Base-by-base conservation (phyloP, 2,888 invertebrate species). In the Hemistola chrysoprasaria region DNA sequence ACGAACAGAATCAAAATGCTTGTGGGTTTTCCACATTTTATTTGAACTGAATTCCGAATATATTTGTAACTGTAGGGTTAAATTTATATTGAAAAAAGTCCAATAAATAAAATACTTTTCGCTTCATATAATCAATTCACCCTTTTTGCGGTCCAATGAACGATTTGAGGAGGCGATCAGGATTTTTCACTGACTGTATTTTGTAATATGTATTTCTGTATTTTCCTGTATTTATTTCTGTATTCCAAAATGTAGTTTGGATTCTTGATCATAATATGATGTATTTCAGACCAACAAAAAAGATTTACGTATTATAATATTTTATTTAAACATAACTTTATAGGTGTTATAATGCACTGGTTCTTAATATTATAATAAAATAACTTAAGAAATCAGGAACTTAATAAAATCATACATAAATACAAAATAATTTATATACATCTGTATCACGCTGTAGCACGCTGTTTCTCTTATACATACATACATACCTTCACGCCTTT, bases 81-180 rank as follows among this genome's bases (percentile, higher is more conserved):
- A 74, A 76, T 74, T 73, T 75, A 68, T 74, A 76, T 76, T 71
- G 76, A 53, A 38, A 49, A 40, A 50, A 50, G 34, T 37, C 61
- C 59, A 39, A 67, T 74, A 78, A 77, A 77, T 76, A 75, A 72
- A 75, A 69, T 59, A 51, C 62, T 70, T 72, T 66, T 53, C 68
- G 65, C 63, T 64, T 60, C 60, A 54, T 50, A 63, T 70, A 66
- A 72, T 73, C 72, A 69, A 70, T 74, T 71, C 60, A 56, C 49
- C 65, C 62, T 64, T 70, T 69, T 71, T 58, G 50, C 62, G 59
- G 62, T 53, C 59, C 66, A 63, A 47, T 65, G 68, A 53, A 49
- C 54, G 60, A 64, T 59, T 63, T 61, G 59, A 53, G 59, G 61
- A 61, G 47, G 54, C 45, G 53, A 49, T 34, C 34, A 26, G 38